Evolutionary conservation across 2,113 vertebrate genomes (phyloP).

Genomic region (Xenopus tropicalis): DNA sequence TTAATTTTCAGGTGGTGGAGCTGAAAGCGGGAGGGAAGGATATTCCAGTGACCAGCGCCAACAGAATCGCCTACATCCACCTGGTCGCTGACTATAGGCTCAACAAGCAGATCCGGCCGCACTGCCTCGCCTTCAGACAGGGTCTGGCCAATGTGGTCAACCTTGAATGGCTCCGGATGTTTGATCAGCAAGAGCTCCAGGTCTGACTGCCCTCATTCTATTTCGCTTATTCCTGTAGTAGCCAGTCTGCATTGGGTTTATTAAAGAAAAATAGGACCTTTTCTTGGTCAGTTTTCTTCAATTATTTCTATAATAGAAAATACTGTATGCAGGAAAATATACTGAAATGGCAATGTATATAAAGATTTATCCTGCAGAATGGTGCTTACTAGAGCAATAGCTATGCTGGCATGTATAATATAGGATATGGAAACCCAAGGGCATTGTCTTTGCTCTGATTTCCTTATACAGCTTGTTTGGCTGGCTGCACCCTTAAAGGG

Average conservation of each 20-base stretch:
- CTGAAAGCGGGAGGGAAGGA: slow-evolving; percentile 89
- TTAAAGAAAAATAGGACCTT: no score
- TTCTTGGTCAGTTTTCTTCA: no score
- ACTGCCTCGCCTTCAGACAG: slow-evolving; percentile 94
- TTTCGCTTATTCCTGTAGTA: no score
- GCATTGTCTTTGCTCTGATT: no score
- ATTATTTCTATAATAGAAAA: not conserved
- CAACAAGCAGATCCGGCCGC: slow-evolving; percentile 91
- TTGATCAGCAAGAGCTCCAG: slow-evolving; percentile 98
- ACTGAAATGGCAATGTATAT: no score
- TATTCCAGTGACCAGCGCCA: slow-evolving; percentile 90
- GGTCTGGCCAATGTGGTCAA: slow-evolving; percentile 93
- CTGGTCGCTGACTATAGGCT: slow-evolving; percentile 91
- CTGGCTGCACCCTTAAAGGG: no score
- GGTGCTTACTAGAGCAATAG: no score
- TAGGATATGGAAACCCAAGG: no score
- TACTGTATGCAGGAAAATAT: not conserved
- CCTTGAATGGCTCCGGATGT: slow-evolving; percentile 97
- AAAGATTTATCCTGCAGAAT: no score
- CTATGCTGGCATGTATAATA: no score
- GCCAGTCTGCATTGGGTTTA: no score
- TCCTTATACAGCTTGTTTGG: no score
- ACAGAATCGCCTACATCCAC: slow-evolving; percentile 93
- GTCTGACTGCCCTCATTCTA: slow-evolving; percentile 56
- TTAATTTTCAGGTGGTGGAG: slow-evolving; percentile 81